Evolutionary conservation across 2,113 vertebrate species (phyloP).

Genomic region (Labrus mixtus): DNA sequence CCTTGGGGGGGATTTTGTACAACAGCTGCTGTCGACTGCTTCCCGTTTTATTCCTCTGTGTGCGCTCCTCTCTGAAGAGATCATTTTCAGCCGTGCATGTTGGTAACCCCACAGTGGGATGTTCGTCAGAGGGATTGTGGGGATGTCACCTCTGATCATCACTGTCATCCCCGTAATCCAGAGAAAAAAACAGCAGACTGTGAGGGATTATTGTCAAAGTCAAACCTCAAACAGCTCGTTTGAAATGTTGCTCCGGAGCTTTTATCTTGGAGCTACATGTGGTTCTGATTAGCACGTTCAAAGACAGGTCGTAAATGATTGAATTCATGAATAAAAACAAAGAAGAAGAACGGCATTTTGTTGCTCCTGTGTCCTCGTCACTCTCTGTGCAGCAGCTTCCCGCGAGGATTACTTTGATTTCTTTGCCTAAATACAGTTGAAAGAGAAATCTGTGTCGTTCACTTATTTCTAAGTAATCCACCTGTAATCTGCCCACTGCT

Average conservation of each 20-base stretch:
- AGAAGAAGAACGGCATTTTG: not conserved
- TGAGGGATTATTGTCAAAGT: constrained; percentile 42
- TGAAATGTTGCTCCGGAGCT: not conserved
- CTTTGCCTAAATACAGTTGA: not conserved
- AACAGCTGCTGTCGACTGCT: not conserved
- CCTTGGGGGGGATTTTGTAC: not conserved
- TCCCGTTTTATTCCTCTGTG: not conserved
- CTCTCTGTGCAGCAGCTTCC: not conserved
- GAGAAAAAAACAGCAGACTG: not conserved
- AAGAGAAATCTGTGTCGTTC: constrained; percentile 9
- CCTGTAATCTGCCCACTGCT: constrained; percentile 33
- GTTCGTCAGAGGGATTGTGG: constrained; percentile 20
- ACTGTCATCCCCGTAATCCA: constrained; percentile 33
- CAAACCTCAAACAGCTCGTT: constrained; percentile 19
- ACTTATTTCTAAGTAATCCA: constrained; percentile 46
- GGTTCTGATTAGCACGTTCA: constrained; percentile 1
- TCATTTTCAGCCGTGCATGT: not conserved
- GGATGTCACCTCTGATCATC: constrained; percentile 3
- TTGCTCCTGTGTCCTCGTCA: not conserved
- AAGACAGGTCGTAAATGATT: not conserved
- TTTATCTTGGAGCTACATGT: not conserved
- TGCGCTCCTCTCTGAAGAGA: not conserved
- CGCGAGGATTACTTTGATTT: not conserved
- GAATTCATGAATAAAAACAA: too few species aligned
- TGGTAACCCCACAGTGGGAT: not conserved